Evolutionary conservation across 92 coral and sea anemone species (phyloP).

Genomic region (Phymanthus crucifer): DNA sequence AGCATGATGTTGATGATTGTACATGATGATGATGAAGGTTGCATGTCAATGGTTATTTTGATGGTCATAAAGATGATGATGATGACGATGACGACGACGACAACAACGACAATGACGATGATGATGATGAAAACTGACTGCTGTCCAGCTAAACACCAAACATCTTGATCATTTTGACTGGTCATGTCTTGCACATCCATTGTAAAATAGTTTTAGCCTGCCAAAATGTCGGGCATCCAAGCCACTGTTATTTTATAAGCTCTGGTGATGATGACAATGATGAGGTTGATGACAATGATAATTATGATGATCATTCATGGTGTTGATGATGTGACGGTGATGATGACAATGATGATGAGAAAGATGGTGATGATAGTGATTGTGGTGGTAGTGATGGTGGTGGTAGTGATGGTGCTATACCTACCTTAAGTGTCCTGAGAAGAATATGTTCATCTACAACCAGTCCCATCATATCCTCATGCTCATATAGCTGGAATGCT

Average conservation of each 20-base stretch:
- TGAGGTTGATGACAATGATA: not conserved
- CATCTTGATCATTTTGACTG: too few relatives aligned
- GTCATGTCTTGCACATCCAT: too few relatives aligned
- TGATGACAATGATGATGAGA: too few relatives aligned
- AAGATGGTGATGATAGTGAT: not conserved
- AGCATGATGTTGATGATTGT: not conserved
- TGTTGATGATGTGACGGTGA: not conserved
- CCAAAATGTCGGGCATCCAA: too few relatives aligned
- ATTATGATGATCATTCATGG: not conserved
- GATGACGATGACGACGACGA: not conserved
- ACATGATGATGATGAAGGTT: not conserved
- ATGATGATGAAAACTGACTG: not conserved
- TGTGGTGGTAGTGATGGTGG: not conserved
- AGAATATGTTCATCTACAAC: slow-evolving; percentile 67
- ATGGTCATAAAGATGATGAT: not conserved
- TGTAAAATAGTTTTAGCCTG: too few relatives aligned
- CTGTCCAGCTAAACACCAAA: too few relatives aligned
- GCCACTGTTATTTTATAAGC: too few relatives aligned
- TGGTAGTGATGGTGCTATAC: not conserved
- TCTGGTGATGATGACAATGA: not conserved
- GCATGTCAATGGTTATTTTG: not conserved
- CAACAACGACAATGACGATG: not conserved
- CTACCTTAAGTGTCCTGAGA: slow-evolving; percentile 82
- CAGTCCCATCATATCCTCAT: slow-evolving; percentile 82
- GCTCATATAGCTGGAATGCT: slow-evolving; percentile 90